phyloP scores from a whole-genome alignment of 1,140 invertebrate species.

The Heliconius nattereri region DNA sequence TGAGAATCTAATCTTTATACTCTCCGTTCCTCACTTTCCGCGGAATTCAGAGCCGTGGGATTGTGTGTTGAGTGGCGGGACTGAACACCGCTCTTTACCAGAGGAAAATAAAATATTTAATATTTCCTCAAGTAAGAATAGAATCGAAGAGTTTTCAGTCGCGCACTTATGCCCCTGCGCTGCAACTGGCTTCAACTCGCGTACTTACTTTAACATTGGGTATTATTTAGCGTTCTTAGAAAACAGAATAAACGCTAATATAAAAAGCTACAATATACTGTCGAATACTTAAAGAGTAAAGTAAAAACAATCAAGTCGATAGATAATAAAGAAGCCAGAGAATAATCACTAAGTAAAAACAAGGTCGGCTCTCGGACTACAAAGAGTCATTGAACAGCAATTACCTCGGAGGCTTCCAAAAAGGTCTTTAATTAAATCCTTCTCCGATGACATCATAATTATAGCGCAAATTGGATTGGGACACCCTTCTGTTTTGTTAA shows the following conservation, averaged over 20 bases:
- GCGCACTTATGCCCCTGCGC: too few species aligned
- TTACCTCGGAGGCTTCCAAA: constrained; percentile 74
- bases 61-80: too few species aligned
- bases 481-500: constrained; percentile 76
- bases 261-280: not conserved
- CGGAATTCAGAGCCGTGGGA: too few species aligned
- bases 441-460: constrained; percentile 81
- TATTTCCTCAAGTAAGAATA: too few species aligned
- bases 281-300: not conserved
- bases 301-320: constrained; percentile 11
- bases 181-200: too few species aligned
- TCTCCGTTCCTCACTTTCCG: too few species aligned
- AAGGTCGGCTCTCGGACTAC: constrained; percentile 67
- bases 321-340: constrained; percentile 45
- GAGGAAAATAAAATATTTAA: too few species aligned
- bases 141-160: too few species aligned
- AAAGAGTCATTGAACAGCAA: constrained; percentile 79
- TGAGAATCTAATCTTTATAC: too few species aligned
- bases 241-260: not conserved
- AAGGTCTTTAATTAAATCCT: constrained; percentile 80
- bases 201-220: not conserved
- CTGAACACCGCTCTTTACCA: too few species aligned
- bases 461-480: constrained; percentile 76
- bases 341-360: constrained; percentile 69
- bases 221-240: not conserved